Evolutionary conservation across 23 tunicate species (phyloP), one percentile per base, ranked within the genome.

Genomic region (Botrylloides violaceus): DNA sequence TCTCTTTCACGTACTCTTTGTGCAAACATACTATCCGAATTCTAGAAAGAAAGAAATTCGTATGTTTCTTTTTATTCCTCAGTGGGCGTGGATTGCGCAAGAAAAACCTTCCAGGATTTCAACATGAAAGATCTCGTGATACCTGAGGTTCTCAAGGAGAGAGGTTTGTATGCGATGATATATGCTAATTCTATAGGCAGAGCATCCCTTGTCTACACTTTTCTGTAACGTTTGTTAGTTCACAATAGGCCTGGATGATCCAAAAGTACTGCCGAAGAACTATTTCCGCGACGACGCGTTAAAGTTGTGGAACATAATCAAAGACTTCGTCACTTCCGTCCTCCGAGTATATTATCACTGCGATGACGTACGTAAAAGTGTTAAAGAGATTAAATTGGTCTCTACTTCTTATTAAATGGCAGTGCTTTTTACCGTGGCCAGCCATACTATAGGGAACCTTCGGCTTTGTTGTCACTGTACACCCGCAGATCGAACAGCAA

Each of bases 241-340:
- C n/a, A n/a, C 27, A 4, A 7, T 34, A 84, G 91, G 77, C 6
- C 23, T 70, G 47, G 80, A 72, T 31, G 74, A 79, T 48, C 34
- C 31, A 61, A 76, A 85, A 23, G 34, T 70, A 2, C 62, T 85
- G 2, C 92, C 92, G 3, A 62, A 80, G 18, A 65, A 55, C 79
- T 79, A 79, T 43, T 85, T 79, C 63, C 66, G 92, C 22, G 92
- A 85, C 66, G 92, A 85, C 33, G 80, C 80, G 2, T 29, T 85
- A 66, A 36, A 38, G 27, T 28, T 85, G 61, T 85, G 92, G 92
- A 50, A 64, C 1, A 61, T 70, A 9, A 64, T 85, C 72, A 73
- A 73, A 28, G 59, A 73, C 29, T 85, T 38, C 37, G 84, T 78
- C 20, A 28, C 33, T 27, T 36, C 21, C 23, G 60, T 85, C 5